These are phyloP conservation scores for Sphyrna mokarran DNA, from an alignment of 2,113 vertebrate species.

Conservation along the genomic window DNA sequence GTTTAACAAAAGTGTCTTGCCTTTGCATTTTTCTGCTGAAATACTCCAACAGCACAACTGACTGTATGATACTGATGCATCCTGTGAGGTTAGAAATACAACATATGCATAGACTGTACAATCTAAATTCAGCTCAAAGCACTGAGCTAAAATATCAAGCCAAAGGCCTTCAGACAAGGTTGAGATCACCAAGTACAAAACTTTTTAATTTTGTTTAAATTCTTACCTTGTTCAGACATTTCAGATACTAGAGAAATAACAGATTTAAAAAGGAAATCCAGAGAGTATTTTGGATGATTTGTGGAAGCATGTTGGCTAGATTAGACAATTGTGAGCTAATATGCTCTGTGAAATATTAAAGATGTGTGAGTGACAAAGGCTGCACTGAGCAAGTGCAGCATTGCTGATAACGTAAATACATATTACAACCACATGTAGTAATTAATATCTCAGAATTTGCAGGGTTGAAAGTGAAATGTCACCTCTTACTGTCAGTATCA, in stretches of 20 bases:
- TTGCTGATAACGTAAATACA: neutral
- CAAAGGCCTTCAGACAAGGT: neutral
- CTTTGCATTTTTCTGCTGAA: neutral
- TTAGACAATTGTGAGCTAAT: neutral
- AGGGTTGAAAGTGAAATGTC: too few relatives aligned
- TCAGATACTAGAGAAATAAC: neutral
- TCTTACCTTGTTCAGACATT: neutral
- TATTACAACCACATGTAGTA: neutral
- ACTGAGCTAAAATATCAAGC: neutral
- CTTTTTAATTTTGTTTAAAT: neutral
- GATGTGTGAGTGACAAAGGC: neutral
- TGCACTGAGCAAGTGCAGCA: neutral
- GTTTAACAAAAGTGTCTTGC: neutral
- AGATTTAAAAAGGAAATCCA: neutral
- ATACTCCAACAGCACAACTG: neutral
- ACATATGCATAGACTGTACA: neutral
- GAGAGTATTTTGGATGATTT: neutral
- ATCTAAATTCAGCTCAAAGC: neutral
- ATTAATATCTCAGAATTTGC: neutral
- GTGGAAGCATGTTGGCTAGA: neutral
- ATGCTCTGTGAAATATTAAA: neutral
- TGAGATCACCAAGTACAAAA: neutral
- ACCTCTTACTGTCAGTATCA: too few relatives aligned
- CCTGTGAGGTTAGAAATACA: neutral
- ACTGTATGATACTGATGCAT: neutral